Percentiles rank a stretch among this genome's conserved stretches.
Evolutionary conservation across 2,888 invertebrate genomes (phyloP).

Genomic region (Lepidonotus clava): DNA sequence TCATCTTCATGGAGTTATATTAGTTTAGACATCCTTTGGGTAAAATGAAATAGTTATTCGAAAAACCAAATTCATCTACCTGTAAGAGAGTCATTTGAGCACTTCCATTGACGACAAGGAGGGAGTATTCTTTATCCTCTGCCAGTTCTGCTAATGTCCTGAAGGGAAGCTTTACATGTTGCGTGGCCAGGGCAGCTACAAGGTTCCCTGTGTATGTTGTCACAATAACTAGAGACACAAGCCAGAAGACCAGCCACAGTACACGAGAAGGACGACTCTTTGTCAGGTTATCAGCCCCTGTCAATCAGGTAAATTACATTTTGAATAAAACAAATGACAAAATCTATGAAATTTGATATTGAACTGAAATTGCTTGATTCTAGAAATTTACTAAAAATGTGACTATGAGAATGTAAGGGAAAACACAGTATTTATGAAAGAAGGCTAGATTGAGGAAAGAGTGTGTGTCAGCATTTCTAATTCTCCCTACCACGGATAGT

Average conservation of each 20-base stretch:
- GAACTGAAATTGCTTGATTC: no score
- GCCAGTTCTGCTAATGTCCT: slow-evolving; percentile 67
- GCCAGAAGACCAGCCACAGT: not conserved
- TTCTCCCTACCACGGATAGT: no score
- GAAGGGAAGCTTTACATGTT: slow-evolving; percentile 69
- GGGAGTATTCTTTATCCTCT: slow-evolving; percentile 63
- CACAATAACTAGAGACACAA: slow-evolving; percentile 70
- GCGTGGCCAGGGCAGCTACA: slow-evolving; percentile 72
- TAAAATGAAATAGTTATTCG: not conserved
- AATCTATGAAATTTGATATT: no score
- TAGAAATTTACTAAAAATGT: no score
- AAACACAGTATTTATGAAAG: no score
- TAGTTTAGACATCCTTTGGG: not conserved
- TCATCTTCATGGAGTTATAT: not conserved
- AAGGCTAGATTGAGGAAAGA: no score
- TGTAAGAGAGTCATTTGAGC: not conserved
- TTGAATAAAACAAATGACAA: no score
- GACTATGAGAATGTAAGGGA: no score
- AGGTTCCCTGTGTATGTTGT: slow-evolving; percentile 74
- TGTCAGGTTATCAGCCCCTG: not conserved
- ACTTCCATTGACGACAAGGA: not conserved
- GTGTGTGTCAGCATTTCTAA: no score
- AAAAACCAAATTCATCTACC: not conserved
- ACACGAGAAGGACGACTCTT: not conserved
- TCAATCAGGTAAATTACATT: not conserved